These are phyloP conservation scores for Spea bombifrons DNA, from an alignment of 2,113 vertebrate species.

Conservation along the genomic window DNA sequence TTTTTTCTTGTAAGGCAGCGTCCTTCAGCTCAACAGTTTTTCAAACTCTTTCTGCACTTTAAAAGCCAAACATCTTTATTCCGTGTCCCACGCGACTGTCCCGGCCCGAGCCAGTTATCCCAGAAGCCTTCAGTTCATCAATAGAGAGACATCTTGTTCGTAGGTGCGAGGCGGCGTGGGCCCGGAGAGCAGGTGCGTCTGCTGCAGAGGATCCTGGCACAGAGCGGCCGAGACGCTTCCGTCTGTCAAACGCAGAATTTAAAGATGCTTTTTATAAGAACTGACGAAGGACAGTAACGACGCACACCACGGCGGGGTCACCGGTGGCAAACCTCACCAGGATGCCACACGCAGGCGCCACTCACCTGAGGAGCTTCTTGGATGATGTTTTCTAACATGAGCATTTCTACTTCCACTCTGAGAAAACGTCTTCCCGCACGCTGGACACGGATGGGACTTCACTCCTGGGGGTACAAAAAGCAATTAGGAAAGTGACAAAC, in stretches of 20 bases:
- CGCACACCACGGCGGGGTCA: background rate
- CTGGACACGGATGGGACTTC: slow-evolving; percentile 92
- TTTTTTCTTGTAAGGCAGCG: no score
- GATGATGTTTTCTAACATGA: slow-evolving; percentile 91
- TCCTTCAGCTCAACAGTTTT: no score
- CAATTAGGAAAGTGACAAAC: slow-evolving; percentile 20
- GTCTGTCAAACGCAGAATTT: background rate
- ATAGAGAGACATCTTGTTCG: slow-evolving; percentile 70
- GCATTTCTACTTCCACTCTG: slow-evolving; percentile 97
- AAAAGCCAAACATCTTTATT: no score
- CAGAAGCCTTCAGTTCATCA: slow-evolving; percentile 61
- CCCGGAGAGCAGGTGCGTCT: slow-evolving; percentile 73
- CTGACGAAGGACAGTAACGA: background rate
- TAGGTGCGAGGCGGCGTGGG: slow-evolving; percentile 70
- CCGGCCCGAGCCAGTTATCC: no score
- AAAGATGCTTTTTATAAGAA: background rate
- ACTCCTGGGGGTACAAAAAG: slow-evolving; percentile 68
- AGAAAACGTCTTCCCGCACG: slow-evolving; percentile 95
- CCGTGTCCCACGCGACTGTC: no score
- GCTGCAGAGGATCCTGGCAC: slow-evolving; percentile 71
- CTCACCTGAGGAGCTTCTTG: slow-evolving; percentile 47
- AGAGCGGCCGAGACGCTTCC: background rate
- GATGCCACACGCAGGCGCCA: background rate
- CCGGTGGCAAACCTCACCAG: no score
- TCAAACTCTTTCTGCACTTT: no score